Conservation (phyloP, 1,140 invertebrate species). For the Acromyrmex heyeri region DNA sequence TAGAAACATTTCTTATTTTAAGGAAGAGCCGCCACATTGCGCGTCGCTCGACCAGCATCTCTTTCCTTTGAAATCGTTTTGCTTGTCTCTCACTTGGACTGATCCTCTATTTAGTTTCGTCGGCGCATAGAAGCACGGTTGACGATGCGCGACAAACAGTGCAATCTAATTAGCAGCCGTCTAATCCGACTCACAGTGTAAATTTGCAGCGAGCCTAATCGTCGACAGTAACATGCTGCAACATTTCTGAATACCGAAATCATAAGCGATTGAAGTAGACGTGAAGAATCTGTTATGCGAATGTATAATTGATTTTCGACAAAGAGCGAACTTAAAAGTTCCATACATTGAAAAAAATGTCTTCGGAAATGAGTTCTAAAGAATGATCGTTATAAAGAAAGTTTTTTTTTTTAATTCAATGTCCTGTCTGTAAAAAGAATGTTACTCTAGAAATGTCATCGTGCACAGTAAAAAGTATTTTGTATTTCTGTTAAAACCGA, state of each 20-base stretch:
- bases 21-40: not conserved
- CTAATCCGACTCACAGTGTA: slow-evolving; percentile 76
- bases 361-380: not conserved
- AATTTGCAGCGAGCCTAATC: slow-evolving; percentile 80
- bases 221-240: slow-evolving; percentile 73
- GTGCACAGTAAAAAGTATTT: too few species aligned
- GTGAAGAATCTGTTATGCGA: not conserved
- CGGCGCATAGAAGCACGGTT: slow-evolving; percentile 70
- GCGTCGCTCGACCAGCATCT: not conserved
- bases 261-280: slow-evolving; percentile 2
- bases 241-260: slow-evolving; percentile 16
- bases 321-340: not conserved
- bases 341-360: not conserved
- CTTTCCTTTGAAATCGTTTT: slow-evolving; percentile 47
- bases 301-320: slow-evolving; percentile 3
- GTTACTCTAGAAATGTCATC: not conserved
- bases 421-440: not conserved
- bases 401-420: not conserved
- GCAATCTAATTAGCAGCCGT: slow-evolving; percentile 83
- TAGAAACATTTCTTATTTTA: slow-evolving; percentile 14
- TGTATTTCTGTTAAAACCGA: too few species aligned
- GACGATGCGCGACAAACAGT: slow-evolving; percentile 75
- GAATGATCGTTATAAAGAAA: not conserved
- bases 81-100: slow-evolving; percentile 52
- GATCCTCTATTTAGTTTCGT: slow-evolving; percentile 78